phyloP scores from a whole-genome alignment of 2,113 vertebrate genomes.

The Phaethornis superciliosus region DNA sequence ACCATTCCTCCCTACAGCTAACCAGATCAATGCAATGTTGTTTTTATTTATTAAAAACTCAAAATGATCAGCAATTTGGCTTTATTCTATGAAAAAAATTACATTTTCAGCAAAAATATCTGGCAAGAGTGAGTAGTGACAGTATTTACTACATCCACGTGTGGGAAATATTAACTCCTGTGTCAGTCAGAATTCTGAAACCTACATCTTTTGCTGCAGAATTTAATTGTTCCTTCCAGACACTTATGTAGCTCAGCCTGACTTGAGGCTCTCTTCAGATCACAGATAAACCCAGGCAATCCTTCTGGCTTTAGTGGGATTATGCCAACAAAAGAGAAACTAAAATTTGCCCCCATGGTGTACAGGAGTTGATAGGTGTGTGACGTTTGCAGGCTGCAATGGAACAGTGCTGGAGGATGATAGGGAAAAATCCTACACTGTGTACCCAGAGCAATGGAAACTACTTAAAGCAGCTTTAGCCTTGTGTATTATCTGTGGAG shows the following conservation, averaged over 20 bases:
- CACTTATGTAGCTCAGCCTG: conserved; percentile 3
- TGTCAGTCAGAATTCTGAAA: conserved; percentile 11
- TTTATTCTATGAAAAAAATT: neutral
- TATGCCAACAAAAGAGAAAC: conserved; percentile 49
- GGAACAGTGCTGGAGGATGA: conserved; percentile 47
- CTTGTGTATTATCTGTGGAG: neutral
- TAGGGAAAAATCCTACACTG: neutral
- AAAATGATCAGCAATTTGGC: neutral
- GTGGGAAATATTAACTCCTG: conserved; percentile 1
- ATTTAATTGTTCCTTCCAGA: conserved; percentile 33
- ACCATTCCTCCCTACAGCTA: neutral
- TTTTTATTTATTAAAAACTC: conserved; percentile 32
- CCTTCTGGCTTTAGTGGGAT: conserved; percentile 54
- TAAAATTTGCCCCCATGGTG: neutral
- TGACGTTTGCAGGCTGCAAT: conserved; percentile 20
- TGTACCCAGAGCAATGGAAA: conserved; percentile 40
- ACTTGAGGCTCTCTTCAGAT: conserved; percentile 53
- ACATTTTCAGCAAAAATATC: neutral
- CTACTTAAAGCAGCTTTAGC: conserved; percentile 44
- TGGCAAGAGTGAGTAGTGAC: neutral
- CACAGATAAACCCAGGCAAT: conserved; percentile 53
- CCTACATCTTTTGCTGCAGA: neutral
- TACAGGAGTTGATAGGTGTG: neutral
- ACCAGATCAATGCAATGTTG: neutral
- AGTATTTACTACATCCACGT: neutral